phyloP scores from a whole-genome alignment of 2,113 vertebrate genomes.

The Cottus gobio region DNA sequence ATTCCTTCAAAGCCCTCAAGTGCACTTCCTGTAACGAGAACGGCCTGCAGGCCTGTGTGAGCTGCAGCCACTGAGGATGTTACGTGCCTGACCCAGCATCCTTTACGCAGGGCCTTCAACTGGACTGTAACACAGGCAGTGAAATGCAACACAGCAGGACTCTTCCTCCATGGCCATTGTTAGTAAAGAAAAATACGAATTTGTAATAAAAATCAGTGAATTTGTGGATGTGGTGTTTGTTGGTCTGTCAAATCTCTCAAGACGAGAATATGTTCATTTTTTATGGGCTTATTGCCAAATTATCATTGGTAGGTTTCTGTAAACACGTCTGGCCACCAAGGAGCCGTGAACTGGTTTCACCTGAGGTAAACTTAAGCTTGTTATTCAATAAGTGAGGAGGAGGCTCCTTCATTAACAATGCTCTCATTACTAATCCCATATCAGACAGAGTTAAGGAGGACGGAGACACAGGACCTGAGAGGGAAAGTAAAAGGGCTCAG shows the following conservation, averaged over 20 bases:
- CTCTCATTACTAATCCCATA: slow-evolving; percentile 60
- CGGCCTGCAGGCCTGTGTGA: slow-evolving; percentile 92
- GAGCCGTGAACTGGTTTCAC: slow-evolving; percentile 29
- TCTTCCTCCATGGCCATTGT: slow-evolving; percentile 69
- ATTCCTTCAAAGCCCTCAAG: slow-evolving; percentile 98
- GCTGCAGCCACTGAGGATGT: slow-evolving; percentile 84
- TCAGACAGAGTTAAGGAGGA: slow-evolving; percentile 50
- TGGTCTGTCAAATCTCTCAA: background rate
- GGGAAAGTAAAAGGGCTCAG: slow-evolving; percentile 52
- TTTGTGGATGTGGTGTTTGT: background rate
- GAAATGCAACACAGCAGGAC: slow-evolving; percentile 39
- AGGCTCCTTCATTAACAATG: slow-evolving; percentile 44
- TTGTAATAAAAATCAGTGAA: slow-evolving; percentile 71
- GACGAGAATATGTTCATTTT: background rate
- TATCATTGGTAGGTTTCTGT: background rate
- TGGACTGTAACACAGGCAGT: slow-evolving; percentile 39
- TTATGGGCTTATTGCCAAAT: background rate
- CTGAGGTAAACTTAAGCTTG: slow-evolving; percentile 47
- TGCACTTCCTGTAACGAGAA: slow-evolving; percentile 99
- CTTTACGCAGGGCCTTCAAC: slow-evolving; percentile 29
- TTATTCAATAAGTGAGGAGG: slow-evolving; percentile 57
- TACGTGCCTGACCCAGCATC: slow-evolving; percentile 71
- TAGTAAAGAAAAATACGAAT: slow-evolving; percentile 29
- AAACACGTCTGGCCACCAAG: background rate
- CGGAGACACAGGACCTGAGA: slow-evolving; percentile 43